Percentiles rank a stretch among this genome's conserved stretches.
These are phyloP conservation scores for Maniola jurtina DNA, from an alignment of 1,140 invertebrate genomes.

Conservation along the genomic window DNA sequence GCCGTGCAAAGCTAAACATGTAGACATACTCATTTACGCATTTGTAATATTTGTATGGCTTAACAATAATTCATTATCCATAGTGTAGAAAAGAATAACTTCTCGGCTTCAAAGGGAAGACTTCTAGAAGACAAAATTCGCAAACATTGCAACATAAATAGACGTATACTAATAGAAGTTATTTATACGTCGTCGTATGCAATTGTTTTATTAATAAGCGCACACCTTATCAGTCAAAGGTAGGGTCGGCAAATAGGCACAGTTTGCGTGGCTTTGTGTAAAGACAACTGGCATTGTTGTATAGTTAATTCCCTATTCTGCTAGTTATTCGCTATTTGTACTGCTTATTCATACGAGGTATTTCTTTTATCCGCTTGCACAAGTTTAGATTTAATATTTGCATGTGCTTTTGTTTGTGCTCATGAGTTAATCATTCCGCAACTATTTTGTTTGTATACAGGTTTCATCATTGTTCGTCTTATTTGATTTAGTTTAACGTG, in stretches of 20 bases:
- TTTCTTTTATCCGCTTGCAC: slow-evolving; percentile 24
- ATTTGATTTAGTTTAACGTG: neutral
- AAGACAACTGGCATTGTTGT: slow-evolving; percentile 43
- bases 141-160: slow-evolving; percentile 9
- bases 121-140: neutral
- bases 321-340: slow-evolving; percentile 33
- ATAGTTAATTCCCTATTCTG: slow-evolving; percentile 37
- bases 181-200: slow-evolving; percentile 11
- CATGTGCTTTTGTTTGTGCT: neutral
- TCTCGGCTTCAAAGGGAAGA: neutral
- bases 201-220: slow-evolving; percentile 29
- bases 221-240: slow-evolving; percentile 54
- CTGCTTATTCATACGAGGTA: slow-evolving; percentile 18
- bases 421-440: neutral
- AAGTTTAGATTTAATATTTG: slow-evolving; percentile 11
- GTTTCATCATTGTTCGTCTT: neutral
- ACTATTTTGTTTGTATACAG: neutral
- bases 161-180: slow-evolving; percentile 7
- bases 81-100: neutral
- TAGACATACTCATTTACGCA: too few species aligned
- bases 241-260: slow-evolving; percentile 49
- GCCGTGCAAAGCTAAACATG: too few species aligned
- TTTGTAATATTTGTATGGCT: too few species aligned
- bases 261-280: slow-evolving; percentile 29
- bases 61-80: too few species aligned